A percentile compares a stretch with the other conserved stretches of the same genome.
Evolutionary conservation across 1,140 invertebrate species (phyloP).

Genomic region (Trichonephila inaurata): DNA sequence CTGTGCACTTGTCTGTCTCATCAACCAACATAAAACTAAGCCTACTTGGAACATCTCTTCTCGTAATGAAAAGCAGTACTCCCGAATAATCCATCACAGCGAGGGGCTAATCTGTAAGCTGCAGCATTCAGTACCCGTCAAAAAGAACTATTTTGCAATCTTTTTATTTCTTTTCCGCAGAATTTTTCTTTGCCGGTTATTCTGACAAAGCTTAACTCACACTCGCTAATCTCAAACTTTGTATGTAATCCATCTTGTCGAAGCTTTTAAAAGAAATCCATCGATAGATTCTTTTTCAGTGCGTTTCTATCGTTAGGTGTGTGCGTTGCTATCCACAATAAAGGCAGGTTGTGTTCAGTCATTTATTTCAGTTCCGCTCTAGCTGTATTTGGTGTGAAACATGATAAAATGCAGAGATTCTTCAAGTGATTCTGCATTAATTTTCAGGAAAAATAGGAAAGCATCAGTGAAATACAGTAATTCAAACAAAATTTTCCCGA

Average conservation of each 20-base stretch:
- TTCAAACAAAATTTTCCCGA: not conserved
- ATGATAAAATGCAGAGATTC: not conserved
- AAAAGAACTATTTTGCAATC: slow-evolving; percentile 32
- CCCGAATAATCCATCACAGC: slow-evolving; percentile 7
- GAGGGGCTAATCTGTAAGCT: not conserved
- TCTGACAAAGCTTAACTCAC: slow-evolving; percentile 24
- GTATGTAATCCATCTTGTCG: slow-evolving; percentile 6
- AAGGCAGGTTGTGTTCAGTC: not conserved
- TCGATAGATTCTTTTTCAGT: slow-evolving; percentile 2
- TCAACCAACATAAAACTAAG: slow-evolving; percentile 14
- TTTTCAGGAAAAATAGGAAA: not conserved
- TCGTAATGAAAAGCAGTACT: not conserved
- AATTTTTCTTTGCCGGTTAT: not conserved
- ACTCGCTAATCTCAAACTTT: slow-evolving; percentile 17
- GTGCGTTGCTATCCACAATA: not conserved
- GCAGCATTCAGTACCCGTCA: slow-evolving; percentile 6
- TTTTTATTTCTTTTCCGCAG: not conserved
- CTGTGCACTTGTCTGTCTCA: not conserved
- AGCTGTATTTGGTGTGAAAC: not conserved
- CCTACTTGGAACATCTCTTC: not conserved
- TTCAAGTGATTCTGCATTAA: not conserved
- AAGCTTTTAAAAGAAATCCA: slow-evolving; percentile 20
- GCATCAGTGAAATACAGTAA: not conserved
- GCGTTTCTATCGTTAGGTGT: not conserved
- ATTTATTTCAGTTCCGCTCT: not conserved